Evolutionary conservation across 2,888 invertebrate genomes (phyloP).

Genomic region (Tanytarsus gracilentus): DNA sequence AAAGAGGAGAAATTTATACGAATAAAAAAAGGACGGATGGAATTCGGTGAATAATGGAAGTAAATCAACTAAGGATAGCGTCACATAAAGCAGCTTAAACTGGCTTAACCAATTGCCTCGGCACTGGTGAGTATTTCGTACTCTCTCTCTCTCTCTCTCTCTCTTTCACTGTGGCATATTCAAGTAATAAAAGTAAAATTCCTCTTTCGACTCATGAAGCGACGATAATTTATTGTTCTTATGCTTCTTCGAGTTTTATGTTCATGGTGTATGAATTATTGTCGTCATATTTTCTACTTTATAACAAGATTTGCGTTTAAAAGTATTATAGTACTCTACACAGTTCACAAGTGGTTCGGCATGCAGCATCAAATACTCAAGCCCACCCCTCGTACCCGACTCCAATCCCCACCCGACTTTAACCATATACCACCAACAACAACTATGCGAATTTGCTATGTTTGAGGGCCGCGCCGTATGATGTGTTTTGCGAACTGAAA

Average conservation of each 20-base stretch:
- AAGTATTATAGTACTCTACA: slow-evolving; percentile 25
- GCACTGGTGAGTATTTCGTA: neutral
- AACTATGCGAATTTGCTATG: too few relatives aligned
- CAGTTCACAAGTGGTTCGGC: slow-evolving; percentile 24
- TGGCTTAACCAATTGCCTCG: slow-evolving; percentile 23
- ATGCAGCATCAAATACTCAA: neutral
- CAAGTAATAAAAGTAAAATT: slow-evolving; percentile 29
- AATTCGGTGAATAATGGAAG: neutral
- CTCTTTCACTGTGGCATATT: neutral
- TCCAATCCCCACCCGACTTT: too few relatives aligned
- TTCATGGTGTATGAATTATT: slow-evolving; percentile 25
- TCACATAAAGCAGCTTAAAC: slow-evolving; percentile 25
- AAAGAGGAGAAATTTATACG: neutral
- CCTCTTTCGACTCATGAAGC: neutral
- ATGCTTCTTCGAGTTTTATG: slow-evolving; percentile 28
- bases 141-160: neutral
- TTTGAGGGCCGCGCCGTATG: too few relatives aligned
- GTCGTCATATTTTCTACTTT: slow-evolving; percentile 26
- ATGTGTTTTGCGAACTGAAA: too few relatives aligned
- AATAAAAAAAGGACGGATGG: neutral
- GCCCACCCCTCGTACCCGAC: too few relatives aligned
- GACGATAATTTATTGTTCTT: slow-evolving; percentile 28
- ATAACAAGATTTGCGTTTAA: slow-evolving; percentile 29
- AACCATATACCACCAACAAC: too few relatives aligned
- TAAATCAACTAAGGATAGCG: slow-evolving; percentile 12